phyloP scores from a whole-genome alignment of 2,113 vertebrate species.

The Podocnemis expansa region DNA sequence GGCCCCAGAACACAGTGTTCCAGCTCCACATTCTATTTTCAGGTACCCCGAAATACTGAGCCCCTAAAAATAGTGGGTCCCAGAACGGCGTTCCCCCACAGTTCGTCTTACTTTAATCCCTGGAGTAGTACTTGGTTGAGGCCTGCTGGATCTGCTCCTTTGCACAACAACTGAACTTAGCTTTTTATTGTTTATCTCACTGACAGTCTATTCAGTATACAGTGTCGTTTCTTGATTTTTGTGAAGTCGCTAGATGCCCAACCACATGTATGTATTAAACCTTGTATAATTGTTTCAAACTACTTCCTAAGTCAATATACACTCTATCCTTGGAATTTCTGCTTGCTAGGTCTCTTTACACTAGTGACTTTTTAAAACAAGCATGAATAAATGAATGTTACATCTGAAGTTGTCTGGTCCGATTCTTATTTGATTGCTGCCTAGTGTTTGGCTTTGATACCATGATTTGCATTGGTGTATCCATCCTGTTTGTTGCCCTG shows the following conservation, averaged over 20 bases:
- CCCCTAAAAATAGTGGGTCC: too few relatives aligned
- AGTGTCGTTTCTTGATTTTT: too few relatives aligned
- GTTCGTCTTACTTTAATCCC: too few relatives aligned
- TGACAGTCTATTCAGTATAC: too few relatives aligned
- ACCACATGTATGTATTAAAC: background rate
- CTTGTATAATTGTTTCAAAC: background rate
- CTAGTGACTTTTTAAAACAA: background rate
- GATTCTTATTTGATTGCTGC: background rate
- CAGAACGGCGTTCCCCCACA: too few relatives aligned
- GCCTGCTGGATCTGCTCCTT: background rate
- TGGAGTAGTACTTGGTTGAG: background rate
- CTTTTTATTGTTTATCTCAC: background rate
- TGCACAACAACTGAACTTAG: background rate
- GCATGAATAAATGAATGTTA: background rate
- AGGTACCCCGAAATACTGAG: too few relatives aligned
- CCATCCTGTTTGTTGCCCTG: background rate
- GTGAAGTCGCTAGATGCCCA: background rate
- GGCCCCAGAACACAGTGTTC: too few relatives aligned
- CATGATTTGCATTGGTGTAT: background rate
- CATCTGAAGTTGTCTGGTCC: background rate
- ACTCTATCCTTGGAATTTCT: background rate
- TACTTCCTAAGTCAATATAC: background rate
- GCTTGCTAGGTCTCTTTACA: background rate
- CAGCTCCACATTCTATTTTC: too few relatives aligned
- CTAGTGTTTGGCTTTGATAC: background rate